phyloP scores from a whole-genome alignment of 1,140 invertebrate genomes.

The Leptinotarsa defecta region DNA sequence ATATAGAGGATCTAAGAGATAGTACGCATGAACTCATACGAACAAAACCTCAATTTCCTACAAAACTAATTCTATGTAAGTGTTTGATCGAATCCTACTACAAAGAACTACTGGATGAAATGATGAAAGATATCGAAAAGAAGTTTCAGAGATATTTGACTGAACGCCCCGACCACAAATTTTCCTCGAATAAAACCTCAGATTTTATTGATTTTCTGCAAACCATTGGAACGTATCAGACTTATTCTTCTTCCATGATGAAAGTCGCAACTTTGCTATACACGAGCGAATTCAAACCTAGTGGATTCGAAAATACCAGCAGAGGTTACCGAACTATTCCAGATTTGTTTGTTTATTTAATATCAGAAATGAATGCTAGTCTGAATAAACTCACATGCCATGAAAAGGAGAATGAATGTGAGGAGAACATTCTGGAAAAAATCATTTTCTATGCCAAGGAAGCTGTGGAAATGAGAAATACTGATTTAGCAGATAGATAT shows the following conservation, averaged over 20 bases:
- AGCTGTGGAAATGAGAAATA: constrained; percentile 36
- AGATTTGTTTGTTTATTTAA: constrained; percentile 40
- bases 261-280: constrained; percentile 35
- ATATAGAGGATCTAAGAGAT: constrained; percentile 42
- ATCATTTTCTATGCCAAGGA: constrained; percentile 42
- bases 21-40: not conserved
- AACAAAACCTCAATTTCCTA: not conserved
- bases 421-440: not conserved
- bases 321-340: constrained; percentile 37
- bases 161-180: constrained; percentile 20
- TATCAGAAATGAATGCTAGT: constrained; percentile 40
- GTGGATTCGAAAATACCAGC: constrained; percentile 28
- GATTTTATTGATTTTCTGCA: constrained; percentile 44
- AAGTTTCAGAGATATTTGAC: constrained; percentile 18
- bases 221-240: constrained; percentile 42
- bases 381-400: constrained; percentile 38
- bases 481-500: constrained; percentile 25
- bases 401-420: constrained; percentile 10
- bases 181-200: not conserved
- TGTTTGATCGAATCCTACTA: not conserved
- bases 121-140: constrained; percentile 23
- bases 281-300: constrained; percentile 35
- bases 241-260: constrained; percentile 37
- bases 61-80: not conserved
- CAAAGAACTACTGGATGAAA: constrained; percentile 2